phyloP scores from a whole-genome alignment of 2,888 invertebrate genomes.

The Cosmorhoe ocellata region DNA sequence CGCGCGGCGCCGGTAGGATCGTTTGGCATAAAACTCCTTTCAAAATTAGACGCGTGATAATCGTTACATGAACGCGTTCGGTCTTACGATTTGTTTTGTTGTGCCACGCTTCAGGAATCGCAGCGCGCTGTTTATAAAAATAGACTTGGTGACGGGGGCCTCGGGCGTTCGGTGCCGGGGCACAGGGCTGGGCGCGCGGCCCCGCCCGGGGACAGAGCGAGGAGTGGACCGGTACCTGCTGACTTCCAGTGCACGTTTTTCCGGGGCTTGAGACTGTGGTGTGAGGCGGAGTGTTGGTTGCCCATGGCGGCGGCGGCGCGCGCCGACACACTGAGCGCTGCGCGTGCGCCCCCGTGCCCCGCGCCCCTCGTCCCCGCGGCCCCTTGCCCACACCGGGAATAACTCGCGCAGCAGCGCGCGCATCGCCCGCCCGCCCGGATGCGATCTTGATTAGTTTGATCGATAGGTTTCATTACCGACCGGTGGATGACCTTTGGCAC shows the following conservation, averaged over 20 bases:
- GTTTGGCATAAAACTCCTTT: constrained; percentile 70
- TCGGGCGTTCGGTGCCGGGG: constrained; percentile 24
- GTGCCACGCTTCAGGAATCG: constrained; percentile 74
- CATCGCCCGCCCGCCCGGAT: constrained; percentile 36
- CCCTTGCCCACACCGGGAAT: constrained; percentile 58
- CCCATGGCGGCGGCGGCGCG: constrained; percentile 81
- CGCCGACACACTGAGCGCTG: constrained; percentile 73
- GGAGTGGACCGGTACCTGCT: constrained; percentile 84
- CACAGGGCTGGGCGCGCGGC: constrained; percentile 1
- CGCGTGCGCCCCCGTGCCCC: constrained; percentile 49
- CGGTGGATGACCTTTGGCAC: constrained; percentile 35
- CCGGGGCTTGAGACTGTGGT: constrained; percentile 81
- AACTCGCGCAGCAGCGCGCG: constrained; percentile 52
- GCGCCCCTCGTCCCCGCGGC: constrained; percentile 43
- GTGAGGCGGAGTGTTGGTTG: constrained; percentile 77
- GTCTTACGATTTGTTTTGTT: constrained; percentile 80
- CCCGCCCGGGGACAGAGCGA: constrained; percentile 6
- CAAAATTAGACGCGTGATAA: constrained; percentile 76
- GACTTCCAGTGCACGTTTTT: constrained; percentile 93
- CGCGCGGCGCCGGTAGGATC: constrained; percentile 43
- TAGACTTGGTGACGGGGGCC: constrained; percentile 61
- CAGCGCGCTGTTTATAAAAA: constrained; percentile 75
- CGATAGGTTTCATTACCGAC: constrained; percentile 49
- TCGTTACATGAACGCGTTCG: constrained; percentile 74
- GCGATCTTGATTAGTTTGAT: constrained; percentile 68